A percentile compares a stretch with the other conserved stretches of the same genome.
Evolutionary conservation across 1,140 invertebrate genomes (phyloP).

Genomic region (Drosophila pectinifera): DNA sequence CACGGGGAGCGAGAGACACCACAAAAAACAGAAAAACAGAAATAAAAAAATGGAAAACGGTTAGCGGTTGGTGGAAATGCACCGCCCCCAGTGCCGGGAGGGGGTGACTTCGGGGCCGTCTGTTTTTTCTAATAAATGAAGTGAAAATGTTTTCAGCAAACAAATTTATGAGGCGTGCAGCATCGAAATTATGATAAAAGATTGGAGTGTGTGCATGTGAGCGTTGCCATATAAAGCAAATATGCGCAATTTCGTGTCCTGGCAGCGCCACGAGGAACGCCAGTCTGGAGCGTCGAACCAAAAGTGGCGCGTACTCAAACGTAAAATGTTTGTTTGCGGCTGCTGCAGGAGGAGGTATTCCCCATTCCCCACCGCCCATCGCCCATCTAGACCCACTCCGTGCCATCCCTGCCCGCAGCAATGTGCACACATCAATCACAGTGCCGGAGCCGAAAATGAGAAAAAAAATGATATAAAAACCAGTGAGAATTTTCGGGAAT

Average conservation of each 20-base stretch:
- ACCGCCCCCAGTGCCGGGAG: slow-evolving; percentile 10
- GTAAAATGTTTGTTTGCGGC: slow-evolving; percentile 81
- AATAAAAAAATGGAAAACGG: slow-evolving; percentile 11
- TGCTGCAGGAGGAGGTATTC: slow-evolving; percentile 14
- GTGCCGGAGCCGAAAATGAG: slow-evolving; percentile 2
- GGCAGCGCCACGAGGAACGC: slow-evolving; percentile 59
- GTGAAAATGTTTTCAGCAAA: slow-evolving; percentile 80
- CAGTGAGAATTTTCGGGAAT: slow-evolving; percentile 52
- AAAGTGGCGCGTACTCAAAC: slow-evolving; percentile 80
- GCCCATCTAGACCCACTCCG: neutral
- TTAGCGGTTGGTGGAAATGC: slow-evolving; percentile 21
- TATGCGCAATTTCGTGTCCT: slow-evolving; percentile 83
- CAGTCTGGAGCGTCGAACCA: slow-evolving; percentile 63
- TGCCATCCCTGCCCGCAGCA: neutral
- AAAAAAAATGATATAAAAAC: slow-evolving; percentile 51
- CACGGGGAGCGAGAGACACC: slow-evolving; percentile 1
- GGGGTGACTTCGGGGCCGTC: slow-evolving; percentile 10
- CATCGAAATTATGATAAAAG: slow-evolving; percentile 79
- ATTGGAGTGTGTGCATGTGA: slow-evolving; percentile 54
- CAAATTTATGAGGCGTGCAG: slow-evolving; percentile 78
- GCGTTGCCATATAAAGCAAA: slow-evolving; percentile 58
- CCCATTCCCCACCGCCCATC: neutral
- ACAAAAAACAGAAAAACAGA: neutral
- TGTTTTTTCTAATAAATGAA: slow-evolving; percentile 77
- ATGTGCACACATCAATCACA: slow-evolving; percentile 78